Evolutionary conservation across 2,797 vertebrate species (phyloP).

Genomic region (Ctenochaetus hawaiiensis): DNA sequence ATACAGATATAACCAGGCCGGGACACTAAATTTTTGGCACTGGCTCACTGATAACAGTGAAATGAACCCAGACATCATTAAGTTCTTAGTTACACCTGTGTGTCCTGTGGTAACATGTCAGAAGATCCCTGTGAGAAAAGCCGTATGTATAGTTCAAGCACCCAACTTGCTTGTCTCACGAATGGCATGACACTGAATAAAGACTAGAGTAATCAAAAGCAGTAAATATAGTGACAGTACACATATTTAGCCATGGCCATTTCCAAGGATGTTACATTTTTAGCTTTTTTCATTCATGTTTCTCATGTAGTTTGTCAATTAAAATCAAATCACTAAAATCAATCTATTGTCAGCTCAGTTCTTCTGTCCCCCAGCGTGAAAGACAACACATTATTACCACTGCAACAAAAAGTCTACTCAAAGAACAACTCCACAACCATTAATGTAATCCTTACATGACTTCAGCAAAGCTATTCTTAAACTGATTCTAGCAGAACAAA

Average conservation of each 20-base stretch:
- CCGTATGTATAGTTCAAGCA: background rate
- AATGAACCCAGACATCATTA: background rate
- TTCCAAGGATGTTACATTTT: background rate
- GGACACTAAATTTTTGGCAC: background rate
- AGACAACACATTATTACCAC: background rate
- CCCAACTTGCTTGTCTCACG: background rate
- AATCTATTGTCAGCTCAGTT: background rate
- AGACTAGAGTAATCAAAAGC: slow-evolving; percentile 12
- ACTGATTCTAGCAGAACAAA: background rate
- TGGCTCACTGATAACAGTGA: background rate
- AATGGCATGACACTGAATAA: slow-evolving; percentile 11
- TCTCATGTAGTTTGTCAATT: background rate
- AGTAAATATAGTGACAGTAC: slow-evolving; percentile 51
- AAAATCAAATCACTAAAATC: slow-evolving; percentile 7
- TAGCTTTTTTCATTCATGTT: background rate
- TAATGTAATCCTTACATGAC: background rate
- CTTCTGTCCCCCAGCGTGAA: background rate
- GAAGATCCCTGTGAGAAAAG: slow-evolving; percentile 17
- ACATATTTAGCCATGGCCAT: slow-evolving; percentile 15
- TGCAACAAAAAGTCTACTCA: background rate
- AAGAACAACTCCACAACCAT: background rate
- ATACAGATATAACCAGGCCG: background rate
- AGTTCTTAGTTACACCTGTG: background rate
- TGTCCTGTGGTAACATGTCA: background rate
- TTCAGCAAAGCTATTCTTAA: background rate